A percentile compares a stretch with the other conserved stretches of the same genome.
Conservation (phyloP, 2,888 invertebrate species). For the Odontocerum albicorne region DNA sequence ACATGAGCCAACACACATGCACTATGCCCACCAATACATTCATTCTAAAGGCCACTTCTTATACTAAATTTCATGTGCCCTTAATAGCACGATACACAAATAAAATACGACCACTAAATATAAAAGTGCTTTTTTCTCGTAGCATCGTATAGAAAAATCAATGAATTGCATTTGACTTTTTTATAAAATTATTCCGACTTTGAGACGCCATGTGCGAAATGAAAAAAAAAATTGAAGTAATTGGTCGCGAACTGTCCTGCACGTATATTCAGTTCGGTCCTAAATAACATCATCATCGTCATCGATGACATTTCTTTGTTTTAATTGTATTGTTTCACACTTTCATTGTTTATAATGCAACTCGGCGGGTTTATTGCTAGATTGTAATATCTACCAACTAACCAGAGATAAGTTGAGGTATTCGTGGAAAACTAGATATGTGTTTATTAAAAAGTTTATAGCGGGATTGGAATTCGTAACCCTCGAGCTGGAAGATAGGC, state of each 20-base stretch:
- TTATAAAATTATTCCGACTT: not conserved
- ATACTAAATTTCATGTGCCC: constrained; percentile 16
- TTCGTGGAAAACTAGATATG: too few species aligned
- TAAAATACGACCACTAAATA: not conserved
- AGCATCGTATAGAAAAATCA: not conserved
- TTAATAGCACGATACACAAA: not conserved
- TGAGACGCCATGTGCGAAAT: not conserved
- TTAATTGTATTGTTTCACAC: too few species aligned
- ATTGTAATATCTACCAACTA: too few species aligned
- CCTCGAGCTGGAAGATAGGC: too few species aligned
- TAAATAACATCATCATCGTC: too few species aligned
- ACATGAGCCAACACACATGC: constrained; percentile 2
- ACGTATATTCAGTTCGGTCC: not conserved
- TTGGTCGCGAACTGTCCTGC: not conserved
- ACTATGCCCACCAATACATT: not conserved
- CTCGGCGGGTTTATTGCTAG: too few species aligned
- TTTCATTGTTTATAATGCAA: too few species aligned
- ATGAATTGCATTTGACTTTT: not conserved
- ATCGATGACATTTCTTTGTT: too few species aligned
- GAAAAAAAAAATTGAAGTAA: not conserved
- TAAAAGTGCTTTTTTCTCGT: not conserved
- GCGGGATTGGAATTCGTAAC: too few species aligned
- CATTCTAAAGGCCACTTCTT: constrained; percentile 14
- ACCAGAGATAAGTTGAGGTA: too few species aligned
- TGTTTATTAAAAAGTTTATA: too few species aligned